Evolutionary conservation across 23 tunicate species (phyloP).

Genomic region (Clavelina lepadiformis): DNA sequence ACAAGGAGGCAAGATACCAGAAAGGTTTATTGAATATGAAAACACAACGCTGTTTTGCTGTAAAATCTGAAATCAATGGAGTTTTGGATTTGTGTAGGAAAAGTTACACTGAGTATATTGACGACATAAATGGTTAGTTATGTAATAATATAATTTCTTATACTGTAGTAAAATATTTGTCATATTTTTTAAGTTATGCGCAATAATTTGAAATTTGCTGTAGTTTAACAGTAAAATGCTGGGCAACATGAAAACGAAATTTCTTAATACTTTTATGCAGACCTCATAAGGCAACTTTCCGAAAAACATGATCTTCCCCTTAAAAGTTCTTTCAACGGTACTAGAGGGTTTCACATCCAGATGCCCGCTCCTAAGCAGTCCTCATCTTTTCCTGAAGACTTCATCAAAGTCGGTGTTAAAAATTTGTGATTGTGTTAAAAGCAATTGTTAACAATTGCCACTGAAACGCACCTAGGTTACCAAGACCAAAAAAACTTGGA

Average conservation of each 20-base stretch:
- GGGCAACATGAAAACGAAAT: too few species aligned
- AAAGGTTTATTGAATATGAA: slow-evolving; percentile 83
- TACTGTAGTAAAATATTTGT: neutral
- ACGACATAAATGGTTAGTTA: slow-evolving; percentile 60
- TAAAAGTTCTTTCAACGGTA: slow-evolving; percentile 46
- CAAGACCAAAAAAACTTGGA: slow-evolving; percentile 46
- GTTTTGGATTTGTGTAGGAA: slow-evolving; percentile 60
- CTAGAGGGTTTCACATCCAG: slow-evolving; percentile 86
- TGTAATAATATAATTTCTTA: neutral
- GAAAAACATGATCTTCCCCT: slow-evolving; percentile 62
- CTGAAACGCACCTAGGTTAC: slow-evolving; percentile 32
- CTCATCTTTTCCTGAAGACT: slow-evolving; percentile 34
- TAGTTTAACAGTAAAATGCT: too few species aligned
- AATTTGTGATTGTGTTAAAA: neutral
- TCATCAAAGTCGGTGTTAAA: slow-evolving; percentile 44
- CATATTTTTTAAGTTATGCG: too few species aligned
- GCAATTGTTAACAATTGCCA: neutral
- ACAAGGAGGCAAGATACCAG: slow-evolving; percentile 54
- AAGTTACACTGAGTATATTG: slow-evolving; percentile 67
- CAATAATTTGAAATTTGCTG: too few species aligned
- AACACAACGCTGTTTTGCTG: slow-evolving; percentile 83
- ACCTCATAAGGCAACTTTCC: slow-evolving; percentile 41
- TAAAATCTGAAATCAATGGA: slow-evolving; percentile 55
- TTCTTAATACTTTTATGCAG: too few species aligned
- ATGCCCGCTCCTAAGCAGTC: slow-evolving; percentile 35